Conservation (phyloP, 2,797 vertebrate species). For the Pitangus sulphuratus region DNA sequence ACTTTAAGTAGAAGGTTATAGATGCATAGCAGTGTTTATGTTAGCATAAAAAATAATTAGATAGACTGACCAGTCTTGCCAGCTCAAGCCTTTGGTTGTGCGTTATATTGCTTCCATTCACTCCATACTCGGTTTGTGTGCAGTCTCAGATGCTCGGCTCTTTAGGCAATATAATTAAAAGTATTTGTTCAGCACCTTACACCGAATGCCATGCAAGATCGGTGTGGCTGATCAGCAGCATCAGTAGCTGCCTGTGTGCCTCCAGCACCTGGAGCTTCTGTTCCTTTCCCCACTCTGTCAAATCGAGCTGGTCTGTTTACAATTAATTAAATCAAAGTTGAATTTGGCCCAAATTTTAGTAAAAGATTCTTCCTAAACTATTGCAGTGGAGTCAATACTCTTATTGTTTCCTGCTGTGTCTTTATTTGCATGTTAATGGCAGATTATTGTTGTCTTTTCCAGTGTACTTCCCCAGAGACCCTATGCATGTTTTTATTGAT, state of each 20-base stretch:
- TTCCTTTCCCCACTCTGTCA: neutral
- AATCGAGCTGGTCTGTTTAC: neutral
- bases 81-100: neutral
- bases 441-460: conserved; percentile 30
- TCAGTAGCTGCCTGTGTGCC: neutral
- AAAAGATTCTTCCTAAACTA: neutral
- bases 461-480: conserved; percentile 46
- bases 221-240: neutral
- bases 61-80: neutral
- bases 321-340: neutral
- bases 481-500: conserved; percentile 64
- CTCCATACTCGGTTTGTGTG: neutral
- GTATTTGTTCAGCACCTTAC: neutral
- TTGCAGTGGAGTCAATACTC: neutral
- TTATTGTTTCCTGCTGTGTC: conserved; percentile 48
- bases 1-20: neutral
- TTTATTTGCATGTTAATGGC: conserved; percentile 66
- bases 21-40: neutral
- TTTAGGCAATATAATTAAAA: neutral
- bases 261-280: neutral
- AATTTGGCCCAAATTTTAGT: conserved; percentile 14
- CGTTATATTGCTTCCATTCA: neutral
- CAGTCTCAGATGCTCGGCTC: neutral
- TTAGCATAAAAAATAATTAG: neutral
- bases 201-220: neutral